Conservation (phyloP, 2,113 vertebrate species). For the Pipa parva region DNA sequence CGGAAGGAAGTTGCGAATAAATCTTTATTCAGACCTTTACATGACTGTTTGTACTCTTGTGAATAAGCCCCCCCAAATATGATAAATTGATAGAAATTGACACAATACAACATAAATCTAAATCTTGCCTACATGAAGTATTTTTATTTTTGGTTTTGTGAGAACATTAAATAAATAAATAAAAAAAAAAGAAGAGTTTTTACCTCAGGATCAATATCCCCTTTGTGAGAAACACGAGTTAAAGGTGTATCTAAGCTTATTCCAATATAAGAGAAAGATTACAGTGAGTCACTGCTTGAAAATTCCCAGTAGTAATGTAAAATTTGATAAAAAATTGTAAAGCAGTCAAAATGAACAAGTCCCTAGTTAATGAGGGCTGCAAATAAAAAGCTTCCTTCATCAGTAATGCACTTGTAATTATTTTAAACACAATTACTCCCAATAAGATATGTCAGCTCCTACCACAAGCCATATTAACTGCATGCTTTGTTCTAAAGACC, state of each 20-base stretch:
- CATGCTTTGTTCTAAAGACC: not conserved
- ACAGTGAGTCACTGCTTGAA: not conserved
- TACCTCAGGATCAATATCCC: too few species aligned
- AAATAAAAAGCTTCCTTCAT: conserved; percentile 11
- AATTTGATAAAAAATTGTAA: conserved; percentile 31
- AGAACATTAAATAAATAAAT: too few species aligned
- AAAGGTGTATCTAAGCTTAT: not conserved
- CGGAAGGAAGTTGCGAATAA: too few species aligned
- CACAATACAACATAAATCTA: not conserved
- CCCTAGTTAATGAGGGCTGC: conserved; percentile 7
- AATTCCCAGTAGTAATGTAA: conserved; percentile 26
- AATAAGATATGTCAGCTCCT: conserved; percentile 13
- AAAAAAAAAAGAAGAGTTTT: too few species aligned
- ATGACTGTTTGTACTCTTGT: too few species aligned
- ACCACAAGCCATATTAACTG: conserved; percentile 9
- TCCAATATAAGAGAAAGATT: not conserved
- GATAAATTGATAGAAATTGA: too few species aligned
- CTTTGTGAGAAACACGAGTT: not conserved
- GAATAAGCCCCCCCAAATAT: too few species aligned
- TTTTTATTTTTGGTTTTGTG: too few species aligned
- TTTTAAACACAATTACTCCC: conserved; percentile 32
- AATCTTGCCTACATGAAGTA: too few species aligned
- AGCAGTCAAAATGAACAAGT: conserved; percentile 25
- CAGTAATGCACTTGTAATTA: conserved; percentile 24
- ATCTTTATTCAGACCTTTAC: too few species aligned